Conservation (phyloP, 2,113 vertebrate genomes). For the Chaetodon trifascialis region DNA sequence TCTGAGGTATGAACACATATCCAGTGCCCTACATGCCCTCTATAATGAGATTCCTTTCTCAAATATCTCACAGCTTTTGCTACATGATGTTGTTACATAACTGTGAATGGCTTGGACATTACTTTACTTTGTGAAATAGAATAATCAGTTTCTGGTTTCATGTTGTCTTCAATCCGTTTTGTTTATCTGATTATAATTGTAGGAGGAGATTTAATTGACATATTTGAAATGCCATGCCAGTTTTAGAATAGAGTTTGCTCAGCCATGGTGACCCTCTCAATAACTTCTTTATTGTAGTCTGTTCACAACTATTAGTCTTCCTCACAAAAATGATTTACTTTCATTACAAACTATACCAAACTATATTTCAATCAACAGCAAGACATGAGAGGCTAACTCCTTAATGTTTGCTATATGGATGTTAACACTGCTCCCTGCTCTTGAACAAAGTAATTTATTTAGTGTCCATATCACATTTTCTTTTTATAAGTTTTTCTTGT, state of each 20-base stretch:
- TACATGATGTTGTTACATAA: background rate
- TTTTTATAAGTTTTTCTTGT: background rate
- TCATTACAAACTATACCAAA: background rate
- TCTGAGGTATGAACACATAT: background rate
- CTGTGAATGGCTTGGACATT: background rate
- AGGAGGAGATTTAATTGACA: background rate
- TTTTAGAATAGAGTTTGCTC: background rate
- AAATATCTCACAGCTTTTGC: background rate
- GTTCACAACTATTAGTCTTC: background rate
- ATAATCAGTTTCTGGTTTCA: background rate
- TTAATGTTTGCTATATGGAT: background rate
- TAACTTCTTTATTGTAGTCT: background rate
- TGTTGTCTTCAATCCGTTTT: background rate
- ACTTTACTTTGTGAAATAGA: background rate
- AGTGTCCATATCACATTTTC: background rate
- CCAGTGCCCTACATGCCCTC: background rate
- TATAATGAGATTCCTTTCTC: background rate
- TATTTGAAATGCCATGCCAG: background rate
- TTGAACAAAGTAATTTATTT: background rate
- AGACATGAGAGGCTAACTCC: background rate
- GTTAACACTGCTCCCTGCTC: background rate
- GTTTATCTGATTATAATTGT: background rate
- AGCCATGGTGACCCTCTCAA: background rate
- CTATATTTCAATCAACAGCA: background rate
- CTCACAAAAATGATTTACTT: background rate